Percentiles rank a stretch among this genome's conserved stretches.
These are phyloP conservation scores for Cossypha dichroa DNA, from an alignment of 2,797 vertebrate genomes.

Conservation along the genomic window DNA sequence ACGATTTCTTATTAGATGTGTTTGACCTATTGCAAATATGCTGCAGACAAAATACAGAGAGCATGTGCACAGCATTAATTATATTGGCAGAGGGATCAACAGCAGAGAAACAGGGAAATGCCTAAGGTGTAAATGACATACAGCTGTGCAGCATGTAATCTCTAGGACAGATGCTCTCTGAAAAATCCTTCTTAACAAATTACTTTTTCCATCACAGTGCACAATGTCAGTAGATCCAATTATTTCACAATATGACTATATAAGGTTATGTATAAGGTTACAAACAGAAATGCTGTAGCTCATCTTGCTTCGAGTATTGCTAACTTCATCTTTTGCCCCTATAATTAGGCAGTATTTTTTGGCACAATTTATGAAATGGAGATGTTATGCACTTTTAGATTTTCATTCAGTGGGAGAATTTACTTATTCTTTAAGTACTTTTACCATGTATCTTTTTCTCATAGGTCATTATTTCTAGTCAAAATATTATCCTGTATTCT, in stretches of 20 bases:
- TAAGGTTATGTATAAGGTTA: background rate
- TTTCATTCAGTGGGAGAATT: background rate
- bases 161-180: background rate
- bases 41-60: background rate
- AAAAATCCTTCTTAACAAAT: background rate
- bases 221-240: background rate
- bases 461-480: background rate
- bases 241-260: background rate
- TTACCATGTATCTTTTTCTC: background rate
- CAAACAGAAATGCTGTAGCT: background rate
- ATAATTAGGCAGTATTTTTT: background rate
- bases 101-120: background rate
- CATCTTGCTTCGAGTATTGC: background rate
- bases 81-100: background rate
- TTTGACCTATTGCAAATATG: background rate
- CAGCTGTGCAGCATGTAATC: background rate
- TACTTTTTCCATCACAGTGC: background rate
- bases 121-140: background rate
- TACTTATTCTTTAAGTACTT: background rate
- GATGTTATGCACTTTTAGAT: background rate
- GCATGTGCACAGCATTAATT: background rate
- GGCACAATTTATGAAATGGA: background rate
- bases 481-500: background rate
- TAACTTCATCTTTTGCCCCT: background rate
- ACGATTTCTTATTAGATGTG: background rate